A percentile compares a stretch with the other conserved stretches of the same genome.
These are phyloP conservation scores for Danionella dracula DNA, from an alignment of 2,797 vertebrate genomes.

Conservation along the genomic window DNA sequence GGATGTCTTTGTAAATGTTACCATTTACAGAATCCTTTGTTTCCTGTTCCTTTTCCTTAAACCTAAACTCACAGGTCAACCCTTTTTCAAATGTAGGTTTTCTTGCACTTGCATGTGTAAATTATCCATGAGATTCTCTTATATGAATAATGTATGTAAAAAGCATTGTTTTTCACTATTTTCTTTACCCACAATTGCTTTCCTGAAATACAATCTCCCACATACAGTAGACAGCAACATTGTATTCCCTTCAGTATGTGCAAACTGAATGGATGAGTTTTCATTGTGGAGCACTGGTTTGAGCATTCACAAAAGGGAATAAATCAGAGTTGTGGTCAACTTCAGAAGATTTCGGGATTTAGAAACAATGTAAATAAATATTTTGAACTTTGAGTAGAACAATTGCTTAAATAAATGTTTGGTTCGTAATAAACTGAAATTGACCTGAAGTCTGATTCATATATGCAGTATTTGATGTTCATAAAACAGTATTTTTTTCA, in stretches of 20 bases:
- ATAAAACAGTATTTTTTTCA: neutral
- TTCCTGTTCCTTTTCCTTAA: neutral
- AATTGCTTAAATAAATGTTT: neutral
- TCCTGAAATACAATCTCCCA: neutral
- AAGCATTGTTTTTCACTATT: neutral
- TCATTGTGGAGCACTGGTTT: constrained; percentile 11
- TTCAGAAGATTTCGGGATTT: neutral
- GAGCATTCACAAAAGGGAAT: constrained; percentile 7
- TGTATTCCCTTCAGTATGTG: neutral
- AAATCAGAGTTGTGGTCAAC: constrained; percentile 25
- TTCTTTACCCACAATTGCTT: neutral
- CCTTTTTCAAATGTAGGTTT: neutral
- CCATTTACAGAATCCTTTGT: constrained; percentile 33
- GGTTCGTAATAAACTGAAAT: neutral
- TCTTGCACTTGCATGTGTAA: constrained; percentile 38
- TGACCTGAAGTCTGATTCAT: constrained; percentile 15
- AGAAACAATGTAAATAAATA: neutral
- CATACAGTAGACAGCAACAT: neutral
- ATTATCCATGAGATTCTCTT: neutral
- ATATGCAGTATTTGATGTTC: neutral
- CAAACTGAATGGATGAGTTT: constrained; percentile 8
- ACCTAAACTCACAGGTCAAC: constrained; percentile 13
- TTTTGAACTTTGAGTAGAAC: neutral
- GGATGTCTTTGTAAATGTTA: constrained; percentile 39
- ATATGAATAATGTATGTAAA: neutral